Evolutionary conservation across 2,113 vertebrate species (phyloP).

Genomic region (Oncorhynchus mykiss): DNA sequence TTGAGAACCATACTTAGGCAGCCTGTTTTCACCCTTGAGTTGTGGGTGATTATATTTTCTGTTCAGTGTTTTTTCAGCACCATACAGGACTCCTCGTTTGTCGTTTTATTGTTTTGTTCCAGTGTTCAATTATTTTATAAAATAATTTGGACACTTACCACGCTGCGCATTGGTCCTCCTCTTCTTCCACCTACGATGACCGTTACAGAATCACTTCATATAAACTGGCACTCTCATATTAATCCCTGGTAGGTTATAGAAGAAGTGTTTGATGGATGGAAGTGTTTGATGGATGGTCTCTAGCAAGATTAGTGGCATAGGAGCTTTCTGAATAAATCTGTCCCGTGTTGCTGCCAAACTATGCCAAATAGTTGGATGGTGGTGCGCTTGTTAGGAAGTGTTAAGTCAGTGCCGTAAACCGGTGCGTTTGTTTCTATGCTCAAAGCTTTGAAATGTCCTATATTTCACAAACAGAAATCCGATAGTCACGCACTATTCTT

Average conservation of each 20-base stretch:
- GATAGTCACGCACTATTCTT: slow-evolving; percentile 32
- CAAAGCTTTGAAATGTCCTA: slow-evolving; percentile 18
- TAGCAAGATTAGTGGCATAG: slow-evolving; percentile 9
- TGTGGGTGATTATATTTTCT: no score
- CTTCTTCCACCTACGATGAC: no score
- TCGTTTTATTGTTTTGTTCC: no score
- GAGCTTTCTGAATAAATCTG: slow-evolving; percentile 43
- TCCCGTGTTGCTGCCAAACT: slow-evolving; percentile 22
- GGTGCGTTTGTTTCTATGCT: slow-evolving; percentile 37
- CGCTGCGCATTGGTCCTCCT: no score
- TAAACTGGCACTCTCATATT: no score
- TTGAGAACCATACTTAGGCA: no score
- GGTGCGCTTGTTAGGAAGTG: slow-evolving; percentile 42
- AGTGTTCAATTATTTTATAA: no score
- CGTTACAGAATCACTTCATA: no score
- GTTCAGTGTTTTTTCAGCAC: no score
- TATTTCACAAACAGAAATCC: slow-evolving; percentile 33
- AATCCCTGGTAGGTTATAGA: not conserved
- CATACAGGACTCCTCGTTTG: no score
- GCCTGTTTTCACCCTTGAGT: no score
- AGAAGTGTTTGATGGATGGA: slow-evolving; percentile 25
- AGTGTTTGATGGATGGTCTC: slow-evolving; percentile 2
- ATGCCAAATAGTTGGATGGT: slow-evolving; percentile 10
- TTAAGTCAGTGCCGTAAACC: slow-evolving; percentile 37
- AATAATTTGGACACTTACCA: no score